Evolutionary conservation across 2,113 vertebrate species (phyloP), one percentile per base, ranked within the genome.

Genomic region (Corythornis cristatus): DNA sequence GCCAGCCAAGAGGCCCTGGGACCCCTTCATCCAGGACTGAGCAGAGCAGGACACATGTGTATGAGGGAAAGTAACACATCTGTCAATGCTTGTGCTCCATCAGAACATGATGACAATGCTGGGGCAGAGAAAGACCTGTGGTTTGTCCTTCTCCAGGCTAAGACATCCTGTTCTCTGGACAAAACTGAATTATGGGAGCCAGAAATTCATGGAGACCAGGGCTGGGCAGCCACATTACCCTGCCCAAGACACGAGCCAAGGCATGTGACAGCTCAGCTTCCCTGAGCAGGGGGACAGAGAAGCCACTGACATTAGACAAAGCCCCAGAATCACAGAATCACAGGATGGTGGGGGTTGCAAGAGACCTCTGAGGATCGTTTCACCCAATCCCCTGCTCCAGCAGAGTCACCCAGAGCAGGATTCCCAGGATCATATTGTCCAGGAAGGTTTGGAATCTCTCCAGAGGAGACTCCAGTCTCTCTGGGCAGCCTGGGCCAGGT

Each of bases 41-140:
- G 54, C 33, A 1, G 1, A 70, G 37, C 1, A 3, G 80, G 45
- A 72, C 22, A 37, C 23, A 33, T 1, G 5, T 1, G 2, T 25
- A 33, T 0, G 0, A 37, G 53, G 43, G 45, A n/a, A 84, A 46
- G 51, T 12, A 4, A 3, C 54, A 56, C 0, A 2, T 16, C 43
- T 46, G 14, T 4, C 11, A 37, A 20, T 58, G 76, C 48, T 71
- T 25, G 25, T 2, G 4, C 4, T 40, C 70, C 57, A 57, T 33
- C 3, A 4, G 60, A 76, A 62, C 18, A 15, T 9, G 3, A 45
- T 2, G 8, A 71, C 35, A 83, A 12, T 1, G 5, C 64, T 42
- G 23, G 35, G 15, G 50, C 23, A 73, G 37, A 70, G 42, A 37
- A 43, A 35, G 43, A 74, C 46, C 54, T 33, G 21, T 21, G 8